Evolutionary conservation across 37 sponge, comb jelly and placozoan genomes (phyloP), one percentile per base, ranked within the genome.

Genomic region (Hormiphora californensis): DNA sequence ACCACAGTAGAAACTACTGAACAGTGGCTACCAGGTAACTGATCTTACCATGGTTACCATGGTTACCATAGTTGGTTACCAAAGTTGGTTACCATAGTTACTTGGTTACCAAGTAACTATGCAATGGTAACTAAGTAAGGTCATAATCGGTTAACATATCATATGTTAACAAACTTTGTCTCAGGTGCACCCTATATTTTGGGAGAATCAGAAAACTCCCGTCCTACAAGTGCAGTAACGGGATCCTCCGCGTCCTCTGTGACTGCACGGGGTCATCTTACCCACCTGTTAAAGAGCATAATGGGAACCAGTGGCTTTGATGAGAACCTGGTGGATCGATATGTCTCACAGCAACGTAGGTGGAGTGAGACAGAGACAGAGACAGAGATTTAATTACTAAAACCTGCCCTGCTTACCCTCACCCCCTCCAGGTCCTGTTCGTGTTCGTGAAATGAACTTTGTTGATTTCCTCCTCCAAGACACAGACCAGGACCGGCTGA

Each of bases 21-120:
- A 12, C 81, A 73, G 22, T 73, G 81, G 81, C 44, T 73, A 39
- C 81, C 81, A 0, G 81, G 81, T 73, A 7, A 73, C n/a, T n/a
- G n/a, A n/a, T n/a, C n/a, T n/a, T n/a, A n/a, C n/a, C n/a, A n/a
- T n/a, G n/a, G n/a, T n/a, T n/a, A n/a, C n/a, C n/a, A n/a, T n/a
- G n/a, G n/a, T n/a, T n/a, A n/a, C n/a, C n/a, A n/a, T n/a, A n/a
- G n/a, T n/a, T n/a, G n/a, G n/a, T n/a, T n/a, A n/a, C n/a, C n/a
- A n/a, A n/a, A n/a, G n/a, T n/a, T n/a, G n/a, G n/a, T n/a, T n/a
- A n/a, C n/a, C n/a, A n/a, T n/a, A n/a, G n/a, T n/a, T n/a, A n/a
- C n/a, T n/a, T n/a, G n/a, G n/a, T n/a, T n/a, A n/a, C n/a, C n/a
- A n/a, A n/a, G n/a, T n/a, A n/a, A n/a, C n/a, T n/a, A n/a, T n/a